Percentiles rank a stretch among this genome's conserved stretches.
Evolutionary conservation across 2,113 vertebrate species (phyloP).

Genomic region (Catharus minimus): DNA sequence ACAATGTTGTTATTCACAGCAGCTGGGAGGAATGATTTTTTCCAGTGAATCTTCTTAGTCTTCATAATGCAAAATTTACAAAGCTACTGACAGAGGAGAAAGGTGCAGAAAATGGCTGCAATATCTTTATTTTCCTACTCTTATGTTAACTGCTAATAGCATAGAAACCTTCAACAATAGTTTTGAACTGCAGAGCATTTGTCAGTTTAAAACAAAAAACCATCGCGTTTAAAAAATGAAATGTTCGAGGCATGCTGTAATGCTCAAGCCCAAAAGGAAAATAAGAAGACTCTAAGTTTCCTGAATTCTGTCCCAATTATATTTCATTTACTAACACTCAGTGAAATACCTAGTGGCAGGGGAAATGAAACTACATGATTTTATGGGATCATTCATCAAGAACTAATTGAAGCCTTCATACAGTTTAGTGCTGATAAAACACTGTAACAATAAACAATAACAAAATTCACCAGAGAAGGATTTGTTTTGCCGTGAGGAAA

Average conservation of each 20-base stretch:
- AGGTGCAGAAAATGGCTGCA: not conserved
- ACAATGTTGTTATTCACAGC: not conserved
- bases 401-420: slow-evolving; percentile 98
- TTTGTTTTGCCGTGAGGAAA: slow-evolving; percentile 86
- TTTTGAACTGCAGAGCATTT: not conserved
- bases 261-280: slow-evolving; percentile 53
- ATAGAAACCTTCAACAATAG: not conserved
- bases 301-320: slow-evolving; percentile 80
- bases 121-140: not conserved
- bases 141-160: not conserved
- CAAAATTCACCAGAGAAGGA: slow-evolving; percentile 84
- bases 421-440: slow-evolving; percentile 95
- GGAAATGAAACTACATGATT: slow-evolving; percentile 93
- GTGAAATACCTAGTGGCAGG: slow-evolving; percentile 90
- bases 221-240: slow-evolving; percentile 1
- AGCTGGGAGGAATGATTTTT: not conserved
- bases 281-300: slow-evolving; percentile 64
- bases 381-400: slow-evolving; percentile 98
- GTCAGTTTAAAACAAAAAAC: not conserved
- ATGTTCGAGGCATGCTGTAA: not conserved
- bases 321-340: slow-evolving; percentile 88
- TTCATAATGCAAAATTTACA: not conserved
- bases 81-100: not conserved
- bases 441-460: slow-evolving; percentile 88
- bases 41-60: not conserved